Base-by-base conservation (phyloP, 2,888 invertebrate genomes). In the Stenotaenia linearis region DNA sequence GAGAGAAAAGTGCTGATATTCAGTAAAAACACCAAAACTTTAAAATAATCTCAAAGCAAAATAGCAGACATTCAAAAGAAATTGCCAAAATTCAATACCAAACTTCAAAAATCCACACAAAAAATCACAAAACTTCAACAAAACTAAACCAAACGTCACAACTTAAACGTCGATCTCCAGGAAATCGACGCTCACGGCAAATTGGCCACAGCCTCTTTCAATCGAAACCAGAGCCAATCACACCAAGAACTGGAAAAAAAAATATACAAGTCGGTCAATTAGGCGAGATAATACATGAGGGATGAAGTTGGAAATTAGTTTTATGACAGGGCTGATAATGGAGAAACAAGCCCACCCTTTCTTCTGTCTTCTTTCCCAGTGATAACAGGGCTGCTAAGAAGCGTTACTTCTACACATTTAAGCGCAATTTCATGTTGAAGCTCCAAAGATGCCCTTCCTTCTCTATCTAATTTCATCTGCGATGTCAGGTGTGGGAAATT, bases 371-470 rank as follows among this genome's bases (percentile, higher is more conserved):
- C 56, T 23, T 23, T 10, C 2, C 12, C 2, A 40, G 40, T 40
- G 40, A 40, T 56, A 23, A 23, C 56, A 5, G 56, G 7, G 56
- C 12, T 40, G 40, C 40, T 40, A 40, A 40, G 40, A 40, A 40
- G 40, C 40, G 15, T 12, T 40, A 15, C 12, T 56, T 56, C 56
- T 21, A 21, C 23, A 10, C 56, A 56, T 56, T 56, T 56, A 23
- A 56, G 56, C 56, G 56, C 56, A 56, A 56, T 56, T 56, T 56
- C 56, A 56, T 56, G 56, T 56, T 56, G 56, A 21, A 56, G 56
- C 56, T 21, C 12, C 45, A 45, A 45, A 45, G 45, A 45, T 45
- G 45, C 45, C 15, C 45, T 45, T 18, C 21, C 21, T 40, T 40
- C 56, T 18, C 23, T 56, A 56, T 56, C 56, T 56, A 56, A 56